Percentiles rank a stretch among this genome's conserved stretches.
Evolutionary conservation across 1,140 invertebrate species (phyloP).

Genomic region (Euura saliciscinereae): DNA sequence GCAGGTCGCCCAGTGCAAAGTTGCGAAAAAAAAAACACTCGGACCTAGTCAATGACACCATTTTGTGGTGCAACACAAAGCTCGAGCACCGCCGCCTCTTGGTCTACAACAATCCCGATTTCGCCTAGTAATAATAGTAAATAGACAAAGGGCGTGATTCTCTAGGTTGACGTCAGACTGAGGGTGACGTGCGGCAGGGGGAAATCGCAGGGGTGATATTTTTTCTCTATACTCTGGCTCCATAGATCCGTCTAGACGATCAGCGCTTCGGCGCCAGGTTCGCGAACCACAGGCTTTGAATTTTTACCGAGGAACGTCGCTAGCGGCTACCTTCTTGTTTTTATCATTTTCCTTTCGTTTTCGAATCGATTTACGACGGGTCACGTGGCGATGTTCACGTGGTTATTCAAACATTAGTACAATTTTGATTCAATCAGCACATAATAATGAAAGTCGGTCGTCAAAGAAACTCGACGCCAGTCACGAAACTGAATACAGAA

Average conservation of each 20-base stretch:
- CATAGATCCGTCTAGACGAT: neutral
- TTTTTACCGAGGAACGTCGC: neutral
- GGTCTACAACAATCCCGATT: neutral
- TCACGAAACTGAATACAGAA: too few relatives aligned
- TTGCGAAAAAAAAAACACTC: constrained; percentile 26
- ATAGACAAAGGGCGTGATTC: constrained; percentile 23
- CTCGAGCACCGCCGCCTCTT: neutral
- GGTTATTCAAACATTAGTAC: too few relatives aligned
- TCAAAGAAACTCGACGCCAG: too few relatives aligned
- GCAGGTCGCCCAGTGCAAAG: constrained; percentile 11
- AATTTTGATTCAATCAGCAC: too few relatives aligned
- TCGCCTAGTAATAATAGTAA: neutral
- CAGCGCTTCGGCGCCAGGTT: neutral
- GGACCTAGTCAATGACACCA: constrained; percentile 18
- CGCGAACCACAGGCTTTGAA: neutral
- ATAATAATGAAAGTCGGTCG: too few relatives aligned
- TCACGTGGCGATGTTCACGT: too few relatives aligned
- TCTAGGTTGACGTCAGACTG: neutral
- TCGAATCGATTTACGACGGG: too few relatives aligned
- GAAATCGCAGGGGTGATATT: neutral
- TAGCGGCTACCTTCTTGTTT: neutral
- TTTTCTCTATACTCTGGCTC: neutral
- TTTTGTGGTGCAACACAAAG: constrained; percentile 12
- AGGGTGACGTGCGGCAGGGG: neutral
- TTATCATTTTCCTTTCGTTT: neutral